These are phyloP conservation scores for Halichoeres trimaculatus DNA, from an alignment of 2,113 vertebrate genomes.

Conservation along the genomic window DNA sequence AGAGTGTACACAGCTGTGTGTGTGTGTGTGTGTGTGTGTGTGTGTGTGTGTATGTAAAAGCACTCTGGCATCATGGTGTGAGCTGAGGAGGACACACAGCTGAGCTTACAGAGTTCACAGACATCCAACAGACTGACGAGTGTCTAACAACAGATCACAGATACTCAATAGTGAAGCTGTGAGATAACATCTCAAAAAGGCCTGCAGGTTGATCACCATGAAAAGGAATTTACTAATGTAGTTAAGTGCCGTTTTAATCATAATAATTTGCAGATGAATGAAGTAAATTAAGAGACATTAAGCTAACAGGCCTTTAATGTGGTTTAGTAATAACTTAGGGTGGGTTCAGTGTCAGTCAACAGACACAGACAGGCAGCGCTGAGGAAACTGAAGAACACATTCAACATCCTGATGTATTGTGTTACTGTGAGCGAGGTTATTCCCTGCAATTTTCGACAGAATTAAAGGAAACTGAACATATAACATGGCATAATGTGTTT, in stretches of 20 bases:
- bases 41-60: conserved; percentile 2
- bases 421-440: no score
- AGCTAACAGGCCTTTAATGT: background rate
- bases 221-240: no score
- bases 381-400: no score
- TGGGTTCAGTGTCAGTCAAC: background rate
- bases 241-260: no score
- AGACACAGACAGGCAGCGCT: no score
- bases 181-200: no score
- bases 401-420: no score
- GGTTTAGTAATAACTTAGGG: background rate
- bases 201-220: no score
- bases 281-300: background rate
- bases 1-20: conserved; percentile 19
- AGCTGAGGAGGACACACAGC: conserved; percentile 56
- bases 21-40: conserved; percentile 40
- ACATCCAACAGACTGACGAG: conserved; percentile 13
- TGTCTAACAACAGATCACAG: conserved; percentile 15
- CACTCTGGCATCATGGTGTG: conserved; percentile 50
- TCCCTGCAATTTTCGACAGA: no score
- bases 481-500: no score
- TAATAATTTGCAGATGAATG: no score
- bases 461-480: no score
- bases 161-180: background rate
- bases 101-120: conserved; percentile 58